Evolutionary conservation across 2,888 invertebrate species (phyloP).

Genomic region (Julus scandinavius): DNA sequence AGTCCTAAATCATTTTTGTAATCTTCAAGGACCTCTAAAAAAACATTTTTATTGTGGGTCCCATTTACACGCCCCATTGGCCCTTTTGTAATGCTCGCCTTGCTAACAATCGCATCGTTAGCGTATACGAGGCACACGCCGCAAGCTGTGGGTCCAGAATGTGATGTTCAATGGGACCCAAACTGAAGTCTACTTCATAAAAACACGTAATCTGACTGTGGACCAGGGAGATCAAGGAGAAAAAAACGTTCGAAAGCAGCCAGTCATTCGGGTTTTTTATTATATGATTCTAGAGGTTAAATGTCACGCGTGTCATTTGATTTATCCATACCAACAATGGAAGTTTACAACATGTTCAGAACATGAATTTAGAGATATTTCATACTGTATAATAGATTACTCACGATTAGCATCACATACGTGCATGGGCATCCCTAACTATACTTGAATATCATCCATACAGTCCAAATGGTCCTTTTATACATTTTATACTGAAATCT

Average conservation of each 20-base stretch:
- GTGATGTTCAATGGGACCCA: neutral
- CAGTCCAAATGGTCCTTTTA: too few species aligned
- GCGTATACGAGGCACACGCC: neutral
- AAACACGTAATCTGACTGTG: neutral
- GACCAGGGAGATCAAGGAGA: neutral
- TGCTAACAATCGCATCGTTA: slow-evolving; percentile 26
- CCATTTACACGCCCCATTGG: slow-evolving; percentile 28
- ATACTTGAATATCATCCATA: too few species aligned
- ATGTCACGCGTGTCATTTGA: slow-evolving; percentile 11
- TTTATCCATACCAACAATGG: neutral
- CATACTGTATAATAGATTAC: too few species aligned
- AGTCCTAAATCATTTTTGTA: slow-evolving; percentile 2
- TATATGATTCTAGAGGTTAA: neutral
- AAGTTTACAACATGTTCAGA: neutral
- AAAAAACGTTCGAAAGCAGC: neutral
- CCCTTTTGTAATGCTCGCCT: neutral
- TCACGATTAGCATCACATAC: too few species aligned
- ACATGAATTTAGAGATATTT: neutral
- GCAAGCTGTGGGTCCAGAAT: neutral
- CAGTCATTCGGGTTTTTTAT: neutral
- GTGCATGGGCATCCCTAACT: too few species aligned
- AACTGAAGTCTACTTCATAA: slow-evolving; percentile 21
- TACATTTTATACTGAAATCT: too few species aligned
- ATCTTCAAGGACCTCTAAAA: neutral
- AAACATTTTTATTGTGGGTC: neutral